These are phyloP conservation scores for Machimus atricapillus DNA, from an alignment of 2,888 invertebrate genomes.

Conservation along the genomic window DNA sequence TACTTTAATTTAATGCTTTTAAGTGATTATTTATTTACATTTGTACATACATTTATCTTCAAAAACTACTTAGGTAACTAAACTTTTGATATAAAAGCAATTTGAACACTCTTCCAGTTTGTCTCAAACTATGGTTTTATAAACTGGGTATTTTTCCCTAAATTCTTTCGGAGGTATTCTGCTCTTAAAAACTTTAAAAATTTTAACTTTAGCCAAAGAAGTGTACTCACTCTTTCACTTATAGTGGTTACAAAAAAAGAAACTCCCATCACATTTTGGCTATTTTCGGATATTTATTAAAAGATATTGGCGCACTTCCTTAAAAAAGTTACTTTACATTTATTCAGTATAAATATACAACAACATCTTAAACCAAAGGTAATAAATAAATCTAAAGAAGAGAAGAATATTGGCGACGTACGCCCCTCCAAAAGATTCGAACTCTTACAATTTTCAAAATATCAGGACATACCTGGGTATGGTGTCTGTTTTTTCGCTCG, in stretches of 20 bases:
- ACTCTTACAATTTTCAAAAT: neutral
- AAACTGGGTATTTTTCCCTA: too few relatives aligned
- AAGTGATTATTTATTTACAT: too few relatives aligned
- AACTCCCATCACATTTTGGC: neutral
- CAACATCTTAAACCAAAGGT: conserved; percentile 17
- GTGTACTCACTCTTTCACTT: neutral
- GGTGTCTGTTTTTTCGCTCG: neutral
- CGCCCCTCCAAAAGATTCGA: neutral
- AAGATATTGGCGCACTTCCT: conserved; percentile 27
- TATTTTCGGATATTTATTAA: conserved; percentile 31
- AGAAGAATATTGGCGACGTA: neutral
- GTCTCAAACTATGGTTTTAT: too few relatives aligned
- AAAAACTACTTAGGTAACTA: too few relatives aligned
- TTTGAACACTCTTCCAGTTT: too few relatives aligned
- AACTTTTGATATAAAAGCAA: too few relatives aligned
- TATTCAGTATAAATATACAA: conserved; percentile 44
- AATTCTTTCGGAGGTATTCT: too few relatives aligned
- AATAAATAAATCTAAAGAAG: conserved; percentile 35
- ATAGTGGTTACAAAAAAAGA: neutral
- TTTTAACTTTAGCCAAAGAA: too few relatives aligned
- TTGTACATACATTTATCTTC: too few relatives aligned
- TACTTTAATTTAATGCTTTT: too few relatives aligned
- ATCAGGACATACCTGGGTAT: neutral
- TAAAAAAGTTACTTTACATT: conserved; percentile 44
- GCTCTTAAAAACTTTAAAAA: too few relatives aligned